phyloP scores from a whole-genome alignment of 2,888 invertebrate species.

The Temnothorax rugatulus region DNA sequence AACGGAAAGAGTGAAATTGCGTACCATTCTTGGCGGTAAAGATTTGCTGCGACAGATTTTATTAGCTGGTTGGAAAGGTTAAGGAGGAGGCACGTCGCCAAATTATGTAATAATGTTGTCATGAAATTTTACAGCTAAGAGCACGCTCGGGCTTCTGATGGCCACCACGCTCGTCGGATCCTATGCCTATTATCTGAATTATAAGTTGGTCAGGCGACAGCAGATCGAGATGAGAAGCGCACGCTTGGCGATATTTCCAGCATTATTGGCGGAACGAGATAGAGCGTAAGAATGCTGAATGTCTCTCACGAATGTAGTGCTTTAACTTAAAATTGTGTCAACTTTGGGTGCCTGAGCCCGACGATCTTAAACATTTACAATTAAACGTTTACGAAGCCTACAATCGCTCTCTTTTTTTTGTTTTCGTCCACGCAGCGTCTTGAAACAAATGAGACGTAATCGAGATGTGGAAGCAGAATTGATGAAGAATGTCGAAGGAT shows the following conservation, averaged over 20 bases:
- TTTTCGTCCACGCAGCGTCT: slow-evolving; percentile 84
- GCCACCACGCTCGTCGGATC: slow-evolving; percentile 88
- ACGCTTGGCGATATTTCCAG: slow-evolving; percentile 91
- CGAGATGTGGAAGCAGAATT: slow-evolving; percentile 94
- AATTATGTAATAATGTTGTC: slow-evolving; percentile 27
- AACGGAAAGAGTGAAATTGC: slow-evolving; percentile 88
- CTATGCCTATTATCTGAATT: slow-evolving; percentile 88
- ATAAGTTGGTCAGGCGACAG: slow-evolving; percentile 87
- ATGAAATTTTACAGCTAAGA: slow-evolving; percentile 28
- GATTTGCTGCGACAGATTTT: neutral
- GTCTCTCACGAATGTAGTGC: neutral
- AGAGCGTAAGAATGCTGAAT: slow-evolving; percentile 88
- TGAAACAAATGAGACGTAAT: slow-evolving; percentile 93
- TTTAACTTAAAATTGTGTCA: neutral
- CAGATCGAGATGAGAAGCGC: slow-evolving; percentile 93
- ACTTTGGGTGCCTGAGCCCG: neutral
- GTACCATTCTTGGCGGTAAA: slow-evolving; percentile 76
- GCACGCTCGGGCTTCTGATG: slow-evolving; percentile 52
- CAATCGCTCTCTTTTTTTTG: neutral
- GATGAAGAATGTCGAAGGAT: slow-evolving; percentile 96
- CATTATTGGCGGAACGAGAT: slow-evolving; percentile 94
- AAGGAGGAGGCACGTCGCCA: neutral
- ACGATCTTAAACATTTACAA: neutral
- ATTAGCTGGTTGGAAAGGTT: neutral
- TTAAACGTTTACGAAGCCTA: neutral